Base-by-base conservation (phyloP, 2,888 invertebrate species). In the Synergus gifuensis region DNA sequence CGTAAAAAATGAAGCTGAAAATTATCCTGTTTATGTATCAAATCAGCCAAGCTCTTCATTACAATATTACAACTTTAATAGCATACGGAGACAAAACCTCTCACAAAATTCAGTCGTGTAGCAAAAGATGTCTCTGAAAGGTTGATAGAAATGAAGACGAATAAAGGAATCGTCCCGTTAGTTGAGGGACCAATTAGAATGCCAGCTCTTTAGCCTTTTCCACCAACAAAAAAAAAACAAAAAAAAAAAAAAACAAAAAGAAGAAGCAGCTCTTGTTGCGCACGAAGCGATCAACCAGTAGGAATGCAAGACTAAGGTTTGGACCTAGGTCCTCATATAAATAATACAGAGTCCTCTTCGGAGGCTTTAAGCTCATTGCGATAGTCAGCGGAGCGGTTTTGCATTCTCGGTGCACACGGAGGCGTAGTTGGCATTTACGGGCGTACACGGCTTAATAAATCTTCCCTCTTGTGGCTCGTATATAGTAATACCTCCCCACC, bases 381-480 rank as follows among this genome's bases (percentile, higher is more conserved):
- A 54, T 73, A 73, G 73, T 73, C 73, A 49, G 73, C 44, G 66
- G 22, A 69, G 49, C 63, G 46, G 36, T 36, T 62, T 78, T 78
- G 49, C 78, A 67, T 67, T 66, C 63, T 67, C 78, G 64, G 36
- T 62, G 22, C 76, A 62, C 60, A 60, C 62, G 46, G 58, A 44
- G 62, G 60, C 60, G 60, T 76, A 62, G 62, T 77, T 77, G 76
- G 76, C 62, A 77, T 77, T 77, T 63, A 46, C 62, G 76, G 42
- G 28, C 49, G 40, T 64, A 76, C 69, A 66, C 46, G 16, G 76
- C 77, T 79, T 77, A 79, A 79, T 79, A 79, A 79, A 79, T 77
- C 58, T 54, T 49, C 69, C 79, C 58, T 46, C 42, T 58, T 49
- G 54, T 54, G 36, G 46, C 46, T 69, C 28, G 46, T 69, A 66